phyloP scores from a whole-genome alignment of 2,888 invertebrate species.

The Hemistola chrysoprasaria region DNA sequence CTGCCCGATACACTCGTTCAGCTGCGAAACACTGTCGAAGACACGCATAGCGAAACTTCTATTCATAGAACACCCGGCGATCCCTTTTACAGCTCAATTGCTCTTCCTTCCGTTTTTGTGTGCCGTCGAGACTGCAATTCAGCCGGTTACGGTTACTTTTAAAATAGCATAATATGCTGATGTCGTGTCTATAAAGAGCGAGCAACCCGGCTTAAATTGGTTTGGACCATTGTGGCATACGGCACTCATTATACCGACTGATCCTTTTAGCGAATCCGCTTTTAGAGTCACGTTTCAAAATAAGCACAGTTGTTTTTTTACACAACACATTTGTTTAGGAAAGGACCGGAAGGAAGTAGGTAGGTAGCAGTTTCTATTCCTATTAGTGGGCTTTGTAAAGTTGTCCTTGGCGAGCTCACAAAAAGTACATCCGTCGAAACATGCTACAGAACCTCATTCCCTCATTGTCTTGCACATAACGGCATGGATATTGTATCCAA shows the following conservation, averaged over 20 bases:
- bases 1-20: slow-evolving; percentile 52
- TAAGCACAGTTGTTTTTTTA: slow-evolving; percentile 8
- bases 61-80: slow-evolving; percentile 56
- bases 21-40: slow-evolving; percentile 61
- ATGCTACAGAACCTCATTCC: slow-evolving; percentile 28
- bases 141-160: slow-evolving; percentile 25
- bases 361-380: slow-evolving; percentile 33
- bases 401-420: slow-evolving; percentile 31
- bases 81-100: slow-evolving; percentile 57
- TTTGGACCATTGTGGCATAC: slow-evolving; percentile 1
- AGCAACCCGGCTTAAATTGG: slow-evolving; percentile 9
- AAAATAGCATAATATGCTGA: slow-evolving; percentile 27
- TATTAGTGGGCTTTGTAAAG: slow-evolving; percentile 34
- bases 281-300: slow-evolving; percentile 14
- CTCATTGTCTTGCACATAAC: slow-evolving; percentile 24
- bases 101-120: slow-evolving; percentile 62
- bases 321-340: slow-evolving; percentile 32
- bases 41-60: slow-evolving; percentile 71
- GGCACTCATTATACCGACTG: not conserved
- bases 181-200: slow-evolving; percentile 22
- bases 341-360: slow-evolving; percentile 53
- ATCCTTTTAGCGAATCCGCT: slow-evolving; percentile 3
- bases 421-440: slow-evolving; percentile 37
- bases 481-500: slow-evolving; percentile 26
- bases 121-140: slow-evolving; percentile 21